A percentile compares a stretch with the other conserved stretches of the same genome.
Conservation (phyloP, 2,113 vertebrate species). For the Terrapene triunguis region DNA sequence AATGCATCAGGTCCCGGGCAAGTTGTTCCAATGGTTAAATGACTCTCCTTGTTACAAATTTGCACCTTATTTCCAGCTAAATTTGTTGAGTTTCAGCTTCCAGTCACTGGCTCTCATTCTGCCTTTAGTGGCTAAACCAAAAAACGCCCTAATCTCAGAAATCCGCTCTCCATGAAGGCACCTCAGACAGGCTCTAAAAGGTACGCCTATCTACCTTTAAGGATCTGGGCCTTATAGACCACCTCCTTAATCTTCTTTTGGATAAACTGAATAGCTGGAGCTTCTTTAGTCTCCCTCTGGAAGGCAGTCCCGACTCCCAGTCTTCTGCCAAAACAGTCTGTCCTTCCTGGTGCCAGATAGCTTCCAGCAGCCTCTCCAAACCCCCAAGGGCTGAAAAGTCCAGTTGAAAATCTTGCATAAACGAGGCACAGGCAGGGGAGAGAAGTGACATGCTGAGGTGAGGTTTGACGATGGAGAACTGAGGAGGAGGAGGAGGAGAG, state of each 20-base stretch:
- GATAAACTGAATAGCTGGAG: neutral
- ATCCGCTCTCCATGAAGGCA: no score
- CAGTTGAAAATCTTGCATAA: neutral
- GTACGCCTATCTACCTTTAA: neutral
- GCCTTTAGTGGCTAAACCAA: no score
- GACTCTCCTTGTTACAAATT: neutral
- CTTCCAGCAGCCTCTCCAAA: neutral
- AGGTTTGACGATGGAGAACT: neutral
- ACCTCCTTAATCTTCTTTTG: neutral
- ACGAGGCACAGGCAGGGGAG: neutral
- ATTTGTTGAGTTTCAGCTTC: neutral
- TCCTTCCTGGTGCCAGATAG: neutral
- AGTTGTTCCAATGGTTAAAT: neutral
- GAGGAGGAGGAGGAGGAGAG: no score
- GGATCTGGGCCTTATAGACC: neutral
- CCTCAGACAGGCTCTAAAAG: no score
- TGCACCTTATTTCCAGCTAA: neutral
- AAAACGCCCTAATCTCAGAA: no score
- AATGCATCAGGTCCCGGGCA: neutral
- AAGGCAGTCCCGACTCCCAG: neutral
- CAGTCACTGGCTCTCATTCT: neutral
- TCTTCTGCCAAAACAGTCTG: neutral
- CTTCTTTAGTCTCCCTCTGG: neutral
- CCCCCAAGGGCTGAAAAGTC: neutral
- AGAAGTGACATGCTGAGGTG: neutral